Percentiles rank a stretch among this genome's conserved stretches.
These are phyloP conservation scores for Eupithecia centaureata DNA, from an alignment of 2,888 invertebrate genomes.

Conservation along the genomic window DNA sequence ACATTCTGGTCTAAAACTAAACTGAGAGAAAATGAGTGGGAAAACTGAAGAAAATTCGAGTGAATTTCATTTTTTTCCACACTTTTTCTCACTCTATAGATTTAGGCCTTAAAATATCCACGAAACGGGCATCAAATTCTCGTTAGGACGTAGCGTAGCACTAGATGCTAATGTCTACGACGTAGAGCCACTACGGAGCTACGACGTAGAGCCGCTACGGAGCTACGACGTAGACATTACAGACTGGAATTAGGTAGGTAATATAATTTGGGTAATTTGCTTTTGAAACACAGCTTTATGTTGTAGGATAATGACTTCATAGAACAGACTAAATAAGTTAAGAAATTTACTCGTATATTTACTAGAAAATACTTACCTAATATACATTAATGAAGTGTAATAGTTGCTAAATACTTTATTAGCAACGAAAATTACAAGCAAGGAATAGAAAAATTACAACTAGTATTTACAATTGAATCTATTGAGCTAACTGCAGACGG, in stretches of 20 bases:
- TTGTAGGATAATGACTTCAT: background rate
- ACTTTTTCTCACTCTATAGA: background rate
- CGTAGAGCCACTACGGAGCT: conserved; percentile 25
- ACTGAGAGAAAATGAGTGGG: too few relatives aligned
- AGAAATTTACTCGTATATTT: background rate
- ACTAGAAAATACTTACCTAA: background rate
- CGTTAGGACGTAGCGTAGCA: conserved; percentile 29
- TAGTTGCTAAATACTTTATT: too few relatives aligned
- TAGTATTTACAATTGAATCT: too few relatives aligned
- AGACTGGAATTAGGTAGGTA: conserved; percentile 2
- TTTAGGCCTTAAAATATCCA: background rate
- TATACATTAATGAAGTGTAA: too few relatives aligned
- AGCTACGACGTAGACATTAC: conserved; percentile 6
- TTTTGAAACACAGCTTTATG: background rate
- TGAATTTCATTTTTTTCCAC: too few relatives aligned
- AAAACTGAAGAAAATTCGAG: too few relatives aligned
- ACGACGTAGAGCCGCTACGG: conserved; percentile 10
- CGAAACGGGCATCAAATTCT: conserved; percentile 29
- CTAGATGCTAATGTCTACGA: conserved; percentile 33
- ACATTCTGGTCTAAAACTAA: too few relatives aligned
- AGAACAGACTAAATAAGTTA: background rate
- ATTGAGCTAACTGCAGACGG: too few relatives aligned
- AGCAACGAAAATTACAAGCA: too few relatives aligned
- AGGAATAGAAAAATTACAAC: too few relatives aligned
- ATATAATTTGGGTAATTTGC: conserved; percentile 14